Conservation (phyloP, 1,140 invertebrate genomes). For the Caenorhabditis remanei region DNA sequence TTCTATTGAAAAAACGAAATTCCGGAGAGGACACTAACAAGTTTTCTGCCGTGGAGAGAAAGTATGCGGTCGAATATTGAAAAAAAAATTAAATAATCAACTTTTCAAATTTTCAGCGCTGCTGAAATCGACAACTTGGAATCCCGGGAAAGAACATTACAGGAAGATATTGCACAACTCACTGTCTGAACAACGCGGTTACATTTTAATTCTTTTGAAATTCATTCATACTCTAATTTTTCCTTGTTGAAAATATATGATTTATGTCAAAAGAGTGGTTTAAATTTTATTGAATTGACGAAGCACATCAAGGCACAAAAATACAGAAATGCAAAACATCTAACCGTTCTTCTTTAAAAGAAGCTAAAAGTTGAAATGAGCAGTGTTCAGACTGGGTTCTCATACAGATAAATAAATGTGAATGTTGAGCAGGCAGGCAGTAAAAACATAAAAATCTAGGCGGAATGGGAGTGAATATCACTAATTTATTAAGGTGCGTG, state of each 20-base stretch:
- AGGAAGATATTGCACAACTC: background rate
- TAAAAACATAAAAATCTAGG: background rate
- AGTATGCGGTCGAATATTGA: background rate
- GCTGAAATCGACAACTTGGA: conserved; percentile 4
- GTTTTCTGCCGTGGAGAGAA: background rate
- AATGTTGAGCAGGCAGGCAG: conserved; percentile 1
- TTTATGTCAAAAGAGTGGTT: no score
- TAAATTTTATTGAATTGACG: no score
- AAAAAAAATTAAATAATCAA: background rate
- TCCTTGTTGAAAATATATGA: background rate
- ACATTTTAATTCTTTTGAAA: background rate
- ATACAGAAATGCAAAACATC: conserved; percentile 4
- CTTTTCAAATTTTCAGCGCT: background rate
- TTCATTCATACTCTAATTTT: background rate
- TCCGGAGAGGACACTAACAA: background rate
- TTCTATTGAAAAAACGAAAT: background rate
- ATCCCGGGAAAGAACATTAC: background rate
- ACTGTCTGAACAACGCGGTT: background rate
- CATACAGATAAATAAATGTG: background rate
- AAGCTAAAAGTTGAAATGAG: background rate
- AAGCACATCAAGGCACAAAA: background rate
- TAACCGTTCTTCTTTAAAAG: conserved; percentile 33
- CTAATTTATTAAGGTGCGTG: background rate
- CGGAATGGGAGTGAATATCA: background rate
- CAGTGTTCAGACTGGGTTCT: background rate